A percentile compares a stretch with the other conserved stretches of the same genome.
These are phyloP conservation scores for Magallana angulata DNA, from an alignment of 1,140 invertebrate species.

Conservation along the genomic window DNA sequence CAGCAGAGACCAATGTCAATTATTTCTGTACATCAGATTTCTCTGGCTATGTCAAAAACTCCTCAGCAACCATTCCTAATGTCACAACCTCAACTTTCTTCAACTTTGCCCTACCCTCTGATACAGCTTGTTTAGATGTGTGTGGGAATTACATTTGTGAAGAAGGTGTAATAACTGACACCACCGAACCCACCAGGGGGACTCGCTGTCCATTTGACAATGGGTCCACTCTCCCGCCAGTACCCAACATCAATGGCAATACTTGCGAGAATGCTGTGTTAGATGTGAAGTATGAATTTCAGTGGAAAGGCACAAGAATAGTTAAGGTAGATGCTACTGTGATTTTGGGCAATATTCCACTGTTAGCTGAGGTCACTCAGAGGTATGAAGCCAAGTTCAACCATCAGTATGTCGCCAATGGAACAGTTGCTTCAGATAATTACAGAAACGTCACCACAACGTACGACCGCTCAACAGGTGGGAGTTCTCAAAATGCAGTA, in stretches of 20 bases:
- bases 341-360: conserved; percentile 52
- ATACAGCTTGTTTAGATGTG: conserved; percentile 15
- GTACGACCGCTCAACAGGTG: conserved; percentile 58
- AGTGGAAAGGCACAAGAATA: conserved; percentile 56
- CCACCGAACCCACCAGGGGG: conserved; percentile 32
- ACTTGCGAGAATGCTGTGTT: conserved; percentile 57
- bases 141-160: conserved; percentile 53
- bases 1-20: conserved; percentile 45
- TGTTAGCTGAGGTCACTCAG: conserved; percentile 54
- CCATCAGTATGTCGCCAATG: conserved; percentile 40
- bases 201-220: conserved; percentile 61
- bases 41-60: conserved; percentile 48
- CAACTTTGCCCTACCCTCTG: conserved; percentile 45
- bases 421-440: conserved; percentile 45
- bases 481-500: neutral
- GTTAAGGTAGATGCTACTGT: conserved; percentile 53
- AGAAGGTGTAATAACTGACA: neutral
- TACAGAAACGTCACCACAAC: conserved; percentile 43
- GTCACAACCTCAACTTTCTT: conserved; percentile 49
- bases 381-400: conserved; percentile 52
- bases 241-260: conserved; percentile 12
- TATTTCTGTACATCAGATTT: conserved; percentile 56
- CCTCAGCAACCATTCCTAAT: neutral
- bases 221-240: conserved; percentile 54
- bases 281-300: conserved; percentile 57